phyloP scores from a whole-genome alignment of 2,888 invertebrate genomes.

The Dynastes grantii region DNA sequence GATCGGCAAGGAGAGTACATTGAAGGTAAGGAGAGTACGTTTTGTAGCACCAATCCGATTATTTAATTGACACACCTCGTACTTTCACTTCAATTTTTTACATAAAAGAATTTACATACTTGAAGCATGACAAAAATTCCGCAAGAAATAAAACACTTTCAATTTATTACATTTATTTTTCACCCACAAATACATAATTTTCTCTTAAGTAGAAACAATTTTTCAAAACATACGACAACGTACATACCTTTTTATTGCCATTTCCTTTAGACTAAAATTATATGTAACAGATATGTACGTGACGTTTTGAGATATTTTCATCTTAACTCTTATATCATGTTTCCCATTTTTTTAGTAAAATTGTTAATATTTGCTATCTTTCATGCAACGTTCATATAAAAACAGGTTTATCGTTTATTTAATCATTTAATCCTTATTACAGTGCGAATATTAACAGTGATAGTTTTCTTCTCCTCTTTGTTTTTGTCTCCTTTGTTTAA shows the following conservation, averaged over 20 bases:
- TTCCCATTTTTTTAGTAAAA: slow-evolving; percentile 31
- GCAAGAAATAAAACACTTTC: slow-evolving; percentile 1
- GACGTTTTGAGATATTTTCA: slow-evolving; percentile 44
- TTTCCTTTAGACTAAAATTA: slow-evolving; percentile 39
- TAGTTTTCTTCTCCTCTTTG: slow-evolving; percentile 10
- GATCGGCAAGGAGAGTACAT: too few relatives aligned
- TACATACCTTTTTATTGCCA: slow-evolving; percentile 52
- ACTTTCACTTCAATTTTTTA: too few relatives aligned
- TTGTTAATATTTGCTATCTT: slow-evolving; percentile 48
- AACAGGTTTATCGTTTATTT: slow-evolving; percentile 43
- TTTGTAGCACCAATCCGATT: too few relatives aligned
- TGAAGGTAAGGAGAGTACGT: too few relatives aligned
- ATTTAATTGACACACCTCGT: too few relatives aligned
- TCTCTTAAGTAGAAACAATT: slow-evolving; percentile 50
- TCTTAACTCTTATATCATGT: slow-evolving; percentile 3
- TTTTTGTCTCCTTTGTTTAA: neutral
- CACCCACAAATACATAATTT: slow-evolving; percentile 51
- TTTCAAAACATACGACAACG: slow-evolving; percentile 32
- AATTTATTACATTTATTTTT: slow-evolving; percentile 52
- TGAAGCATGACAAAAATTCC: too few relatives aligned
- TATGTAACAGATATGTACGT: slow-evolving; percentile 42
- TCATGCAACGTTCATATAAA: slow-evolving; percentile 44
- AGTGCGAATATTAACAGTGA: slow-evolving; percentile 54
- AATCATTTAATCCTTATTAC: slow-evolving; percentile 21
- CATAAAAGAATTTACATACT: too few relatives aligned